Evolutionary conservation across 1,140 invertebrate species (phyloP), one percentile per base, ranked within the genome.

Genomic region (Orius laevigatus): DNA sequence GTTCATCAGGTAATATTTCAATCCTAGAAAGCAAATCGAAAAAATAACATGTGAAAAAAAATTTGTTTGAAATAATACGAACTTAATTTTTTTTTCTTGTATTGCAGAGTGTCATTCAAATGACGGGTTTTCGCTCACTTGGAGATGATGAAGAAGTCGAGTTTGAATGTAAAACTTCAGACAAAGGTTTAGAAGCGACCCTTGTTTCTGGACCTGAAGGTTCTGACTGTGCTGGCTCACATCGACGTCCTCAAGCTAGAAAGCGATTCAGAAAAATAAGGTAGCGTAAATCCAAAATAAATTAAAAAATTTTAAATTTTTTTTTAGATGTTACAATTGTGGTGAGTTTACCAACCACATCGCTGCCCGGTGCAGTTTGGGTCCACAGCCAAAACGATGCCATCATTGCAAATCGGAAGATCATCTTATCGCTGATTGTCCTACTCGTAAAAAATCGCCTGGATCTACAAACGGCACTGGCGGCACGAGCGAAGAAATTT

Each of bases 271-370:
- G 78, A 58, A 87, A 87, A 72, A 80, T 88, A 60, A 76, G 82
- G 82, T 85, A 25, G n/a, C n/a, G n/a, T n/a, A n/a, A n/a, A n/a
- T n/a, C n/a, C n/a, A n/a, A n/a, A 25, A 25, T 8, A 25, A 25
- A 25, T 25, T 25, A 15, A 11, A 2, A 18, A 43, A 5, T 20
- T 20, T 19, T 11, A 5, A 5, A 4, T 20, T 15, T 43, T 43
- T 2, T 43, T 15, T 43, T 20, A 87, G 86, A 59, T 90, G 85
- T 65, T 91, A 89, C 64, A 90, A 91, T 62, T 90, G 87, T 61
- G 87, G 87, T 5, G 84, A 89, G 63, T 86, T 89, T 62, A 80
- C 83, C 20, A 89, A 88, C 65, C 87, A 91, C 63, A 81, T 90
- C 60, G 86, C 87, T 16, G 79, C 84, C 36, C 87, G 88, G 63